Evolutionary conservation across 2,113 vertebrate genomes (phyloP).

Genomic region (Prietella phreatophila): DNA sequence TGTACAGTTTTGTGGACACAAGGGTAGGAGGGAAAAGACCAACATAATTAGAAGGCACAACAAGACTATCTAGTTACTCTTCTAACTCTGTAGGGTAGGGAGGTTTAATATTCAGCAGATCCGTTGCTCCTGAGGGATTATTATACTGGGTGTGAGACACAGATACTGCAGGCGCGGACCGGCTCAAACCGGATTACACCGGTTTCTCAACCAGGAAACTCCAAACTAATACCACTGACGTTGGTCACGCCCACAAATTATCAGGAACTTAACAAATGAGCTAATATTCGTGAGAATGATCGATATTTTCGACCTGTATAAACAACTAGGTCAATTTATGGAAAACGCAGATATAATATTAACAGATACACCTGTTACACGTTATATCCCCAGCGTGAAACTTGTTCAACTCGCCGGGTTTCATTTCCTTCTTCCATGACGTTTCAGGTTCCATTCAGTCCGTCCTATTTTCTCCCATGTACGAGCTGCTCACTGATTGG

Average conservation of each 20-base stretch:
- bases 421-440: background rate
- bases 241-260: background rate
- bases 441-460: background rate
- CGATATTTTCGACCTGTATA: background rate
- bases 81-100: background rate
- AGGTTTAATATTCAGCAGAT: background rate
- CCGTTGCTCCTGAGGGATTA: constrained; percentile 20
- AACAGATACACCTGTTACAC: background rate
- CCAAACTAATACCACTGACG: background rate
- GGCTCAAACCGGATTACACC: constrained; percentile 31
- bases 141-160: background rate
- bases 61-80: background rate
- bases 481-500: background rate
- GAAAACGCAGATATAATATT: background rate
- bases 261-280: background rate
- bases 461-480: background rate
- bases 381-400: background rate
- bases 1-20: background rate
- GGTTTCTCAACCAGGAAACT: constrained; percentile 4
- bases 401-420: too few relatives aligned
- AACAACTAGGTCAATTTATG: background rate
- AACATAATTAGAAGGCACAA: background rate
- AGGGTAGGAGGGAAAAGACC: background rate
- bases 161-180: background rate
- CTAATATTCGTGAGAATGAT: background rate